Conservation (phyloP, 2,113 vertebrate species). For the Lepus timidus region DNA sequence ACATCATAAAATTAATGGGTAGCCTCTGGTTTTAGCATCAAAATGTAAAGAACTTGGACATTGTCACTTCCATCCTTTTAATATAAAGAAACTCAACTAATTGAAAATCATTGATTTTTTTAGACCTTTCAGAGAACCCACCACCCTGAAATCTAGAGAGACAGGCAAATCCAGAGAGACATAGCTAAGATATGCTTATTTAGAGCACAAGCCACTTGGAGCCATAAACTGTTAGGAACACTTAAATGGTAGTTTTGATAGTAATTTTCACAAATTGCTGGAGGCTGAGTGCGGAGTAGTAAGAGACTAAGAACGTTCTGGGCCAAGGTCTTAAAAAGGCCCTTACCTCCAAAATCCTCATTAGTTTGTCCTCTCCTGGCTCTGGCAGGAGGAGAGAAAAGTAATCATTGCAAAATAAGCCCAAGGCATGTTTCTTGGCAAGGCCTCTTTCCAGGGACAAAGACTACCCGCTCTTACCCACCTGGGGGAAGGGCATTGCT, state of each 20-base stretch:
- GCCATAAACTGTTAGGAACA: neutral
- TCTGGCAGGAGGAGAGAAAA: neutral
- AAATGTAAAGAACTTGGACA: too few species aligned
- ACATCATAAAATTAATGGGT: neutral
- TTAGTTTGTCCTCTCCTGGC: neutral
- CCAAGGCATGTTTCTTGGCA: neutral
- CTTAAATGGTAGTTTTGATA: neutral
- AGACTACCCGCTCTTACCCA: neutral
- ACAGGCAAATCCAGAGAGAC: neutral
- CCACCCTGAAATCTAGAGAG: too few species aligned
- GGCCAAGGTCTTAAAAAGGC: neutral
- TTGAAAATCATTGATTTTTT: neutral
- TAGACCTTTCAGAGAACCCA: neutral
- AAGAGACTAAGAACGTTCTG: neutral
- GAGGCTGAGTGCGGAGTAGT: neutral
- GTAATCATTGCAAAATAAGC: neutral
- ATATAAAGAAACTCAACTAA: neutral
- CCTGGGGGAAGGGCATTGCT: neutral
- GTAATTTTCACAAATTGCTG: neutral
- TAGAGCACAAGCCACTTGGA: neutral
- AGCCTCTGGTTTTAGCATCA: neutral
- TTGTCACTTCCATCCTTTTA: neutral
- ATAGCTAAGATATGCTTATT: neutral
- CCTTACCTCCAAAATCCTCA: neutral
- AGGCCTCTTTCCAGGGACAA: neutral